Conservation (phyloP, 37 sponge, comb jelly and placozoan species). For the Trichoplax adhaerens region DNA sequence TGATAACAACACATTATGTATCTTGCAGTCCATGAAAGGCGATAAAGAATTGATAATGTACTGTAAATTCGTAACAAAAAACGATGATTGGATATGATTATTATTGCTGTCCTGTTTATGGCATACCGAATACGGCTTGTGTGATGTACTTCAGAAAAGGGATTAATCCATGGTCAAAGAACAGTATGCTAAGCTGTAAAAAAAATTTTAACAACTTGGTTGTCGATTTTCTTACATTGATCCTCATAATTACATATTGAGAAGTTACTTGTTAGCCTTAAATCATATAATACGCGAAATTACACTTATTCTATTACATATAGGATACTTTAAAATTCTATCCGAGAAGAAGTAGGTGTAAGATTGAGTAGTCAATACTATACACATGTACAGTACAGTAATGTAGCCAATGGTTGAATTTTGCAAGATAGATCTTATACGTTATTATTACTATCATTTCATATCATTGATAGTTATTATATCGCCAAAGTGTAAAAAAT, state of each 20-base stretch:
- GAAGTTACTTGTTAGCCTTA: no score
- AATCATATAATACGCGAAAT: neutral
- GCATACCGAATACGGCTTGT: constrained; percentile 13
- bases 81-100: neutral
- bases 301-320: neutral
- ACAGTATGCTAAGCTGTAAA: constrained; percentile 29
- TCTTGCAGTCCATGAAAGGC: constrained; percentile 15
- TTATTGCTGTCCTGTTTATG: no score
- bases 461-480: no score
- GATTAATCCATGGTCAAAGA: constrained; percentile 34
- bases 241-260: neutral
- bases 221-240: neutral
- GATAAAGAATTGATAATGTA: constrained; percentile 2
- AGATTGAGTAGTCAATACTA: no score
- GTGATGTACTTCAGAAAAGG: constrained; percentile 18
- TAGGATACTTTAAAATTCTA: neutral
- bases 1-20: neutral
- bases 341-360: no score
- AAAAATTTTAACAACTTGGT: neutral
- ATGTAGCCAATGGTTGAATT: no score
- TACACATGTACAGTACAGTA: no score
- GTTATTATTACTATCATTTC: no score
- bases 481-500: no score
- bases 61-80: neutral
- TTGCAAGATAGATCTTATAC: no score